Conservation (phyloP, 1,140 invertebrate genomes). For the Pseudomyrmex pallidus region DNA sequence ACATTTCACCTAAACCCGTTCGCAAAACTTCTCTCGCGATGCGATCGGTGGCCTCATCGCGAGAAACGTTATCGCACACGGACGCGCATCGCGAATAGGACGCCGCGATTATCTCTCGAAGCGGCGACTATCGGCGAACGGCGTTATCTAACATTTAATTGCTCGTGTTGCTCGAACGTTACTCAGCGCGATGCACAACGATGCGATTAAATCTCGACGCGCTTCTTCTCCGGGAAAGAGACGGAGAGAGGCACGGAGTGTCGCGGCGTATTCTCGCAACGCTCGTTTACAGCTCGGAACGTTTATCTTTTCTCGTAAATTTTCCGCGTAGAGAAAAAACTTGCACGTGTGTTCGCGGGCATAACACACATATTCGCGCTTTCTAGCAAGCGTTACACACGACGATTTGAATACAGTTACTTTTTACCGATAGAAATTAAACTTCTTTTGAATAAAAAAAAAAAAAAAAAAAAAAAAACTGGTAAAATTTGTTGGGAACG, state of each 20-base stretch:
- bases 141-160: constrained; percentile 46
- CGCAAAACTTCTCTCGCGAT: constrained; percentile 23
- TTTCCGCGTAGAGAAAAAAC: neutral
- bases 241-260: neutral
- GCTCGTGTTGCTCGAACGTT: constrained; percentile 3
- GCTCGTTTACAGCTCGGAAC: no score
- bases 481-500: neutral
- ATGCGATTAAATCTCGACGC: neutral
- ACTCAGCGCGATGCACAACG: neutral
- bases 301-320: neutral
- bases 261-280: neutral
- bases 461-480: neutral
- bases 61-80: no score
- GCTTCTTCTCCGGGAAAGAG: neutral
- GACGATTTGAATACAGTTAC: neutral
- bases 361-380: neutral
- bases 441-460: no score
- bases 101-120: no score
- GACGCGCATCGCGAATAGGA: no score
- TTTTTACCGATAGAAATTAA: neutral
- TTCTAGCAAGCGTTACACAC: neutral
- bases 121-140: neutral
- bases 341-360: neutral
- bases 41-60: neutral
- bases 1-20: constrained; percentile 68